Conservation (phyloP, 2,888 invertebrate species). For the Torymus auratus region DNA sequence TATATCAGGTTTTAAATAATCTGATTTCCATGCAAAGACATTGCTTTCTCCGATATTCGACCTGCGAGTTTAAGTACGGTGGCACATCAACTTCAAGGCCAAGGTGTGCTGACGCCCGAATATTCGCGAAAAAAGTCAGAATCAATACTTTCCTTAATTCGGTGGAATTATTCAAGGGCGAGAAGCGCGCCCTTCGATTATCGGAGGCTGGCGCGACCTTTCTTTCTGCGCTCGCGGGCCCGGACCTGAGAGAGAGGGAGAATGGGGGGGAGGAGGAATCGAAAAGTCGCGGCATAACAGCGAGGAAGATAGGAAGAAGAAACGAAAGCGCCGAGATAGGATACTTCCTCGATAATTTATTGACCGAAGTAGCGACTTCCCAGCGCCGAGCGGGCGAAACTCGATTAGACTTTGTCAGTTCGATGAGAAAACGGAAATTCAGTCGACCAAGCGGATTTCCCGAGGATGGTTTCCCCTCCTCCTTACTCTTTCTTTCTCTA, state of each 20-base stretch:
- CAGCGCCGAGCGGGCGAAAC: slow-evolving; percentile 60
- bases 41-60: no score
- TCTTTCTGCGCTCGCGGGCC: no score
- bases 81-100: not conserved
- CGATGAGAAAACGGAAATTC: slow-evolving; percentile 67
- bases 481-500: slow-evolving; percentile 18
- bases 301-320: slow-evolving; percentile 19
- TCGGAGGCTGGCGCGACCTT: not conserved
- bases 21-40: no score
- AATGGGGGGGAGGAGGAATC: not conserved
- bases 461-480: slow-evolving; percentile 60
- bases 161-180: slow-evolving; percentile 48
- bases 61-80: no score
- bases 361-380: slow-evolving; percentile 63
- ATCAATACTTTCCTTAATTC: slow-evolving; percentile 44
- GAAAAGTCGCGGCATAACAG: not conserved
- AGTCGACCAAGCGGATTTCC: slow-evolving; percentile 65
- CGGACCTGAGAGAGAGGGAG: not conserved
- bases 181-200: slow-evolving; percentile 3
- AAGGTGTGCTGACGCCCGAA: not conserved
- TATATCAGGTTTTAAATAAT: no score
- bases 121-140: not conserved
- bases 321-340: slow-evolving; percentile 55
- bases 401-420: slow-evolving; percentile 67
- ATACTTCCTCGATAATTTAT: slow-evolving; percentile 66